Evolutionary conservation across 2,797 vertebrate genomes (phyloP), one percentile per base, ranked within the genome.

Genomic region (Enteromius argenteus): DNA sequence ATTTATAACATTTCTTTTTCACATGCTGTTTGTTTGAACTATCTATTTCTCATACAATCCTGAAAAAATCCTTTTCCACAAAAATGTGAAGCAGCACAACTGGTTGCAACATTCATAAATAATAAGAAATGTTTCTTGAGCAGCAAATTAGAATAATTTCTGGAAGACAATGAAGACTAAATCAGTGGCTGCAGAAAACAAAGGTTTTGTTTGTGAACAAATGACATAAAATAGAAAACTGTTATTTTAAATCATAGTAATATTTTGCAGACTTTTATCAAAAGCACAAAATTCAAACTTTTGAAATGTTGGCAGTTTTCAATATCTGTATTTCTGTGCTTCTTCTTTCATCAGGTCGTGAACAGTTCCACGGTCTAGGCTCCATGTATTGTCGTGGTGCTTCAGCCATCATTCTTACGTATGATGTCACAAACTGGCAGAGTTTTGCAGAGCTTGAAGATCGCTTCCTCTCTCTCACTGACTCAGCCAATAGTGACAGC

Each of bases 371-470:
- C 0, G 97, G 98, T 49, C 92, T 99, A 27, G 98, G 98, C 56
- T 99, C 98, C 3, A 97, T 99, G 98, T 99, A 99, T 93, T 99
- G 98, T 87, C 93, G 97, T 11, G 97, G 97, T 0, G 98, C 98
- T 0, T 94, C 96, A 0, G 98, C 97, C 0, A 89, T 99, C 91
- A 96, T 99, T 91, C 95, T 99, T 74, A 98, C 96, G 0, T 99
- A 99, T 0, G 98, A 99, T 0, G 96, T 99, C 87, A 97, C 95
- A 86, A 97, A 96, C 92, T 94, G 94, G 87, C 98, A 99, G 89
- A 99, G 96, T 91, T 94, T 99, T 3, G 86, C 90, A 0, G 97
- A 99, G 93, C 96, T 99, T 90, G 98, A 99, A 90, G 97, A 99
- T 86, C 92, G 97, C 53, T 99, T 99, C 94, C 92, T 99, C 89